Conservation (phyloP, 2,888 invertebrate species). For the Cryptophagus acutangulus region DNA sequence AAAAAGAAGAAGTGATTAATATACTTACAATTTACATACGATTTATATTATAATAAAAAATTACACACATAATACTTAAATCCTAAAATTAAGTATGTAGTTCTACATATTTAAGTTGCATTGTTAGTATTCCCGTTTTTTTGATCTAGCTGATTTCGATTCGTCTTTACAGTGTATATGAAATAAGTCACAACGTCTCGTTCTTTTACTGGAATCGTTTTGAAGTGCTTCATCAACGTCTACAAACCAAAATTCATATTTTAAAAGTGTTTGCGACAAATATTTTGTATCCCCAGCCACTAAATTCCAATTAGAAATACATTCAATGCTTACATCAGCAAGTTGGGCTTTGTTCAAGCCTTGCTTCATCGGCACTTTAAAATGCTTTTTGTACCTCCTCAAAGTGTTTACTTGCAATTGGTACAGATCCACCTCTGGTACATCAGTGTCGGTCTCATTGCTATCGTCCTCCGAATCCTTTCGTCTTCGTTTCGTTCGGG, state of each 20-base stretch:
- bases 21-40: too few species aligned
- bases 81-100: slow-evolving; percentile 10
- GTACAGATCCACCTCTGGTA: slow-evolving; percentile 89
- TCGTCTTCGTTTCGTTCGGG: slow-evolving; percentile 84
- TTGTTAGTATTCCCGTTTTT: slow-evolving; percentile 71
- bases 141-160: slow-evolving; percentile 81
- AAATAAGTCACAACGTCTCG: slow-evolving; percentile 93
- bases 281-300: too few species aligned
- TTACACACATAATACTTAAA: slow-evolving; percentile 7
- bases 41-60: neutral
- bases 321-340: slow-evolving; percentile 81
- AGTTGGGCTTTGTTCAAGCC: slow-evolving; percentile 93
- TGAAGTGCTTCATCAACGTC: slow-evolving; percentile 93
- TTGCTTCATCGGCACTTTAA: slow-evolving; percentile 85
- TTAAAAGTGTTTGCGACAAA: too few species aligned
- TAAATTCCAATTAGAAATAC: too few species aligned
- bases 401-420: slow-evolving; percentile 93
- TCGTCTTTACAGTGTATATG: slow-evolving; percentile 93
- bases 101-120: slow-evolving; percentile 46
- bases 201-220: slow-evolving; percentile 89
- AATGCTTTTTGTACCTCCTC: slow-evolving; percentile 88
- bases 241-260: slow-evolving; percentile 51
- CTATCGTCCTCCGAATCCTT: slow-evolving; percentile 94
- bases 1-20: slow-evolving; percentile 3
- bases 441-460: slow-evolving; percentile 86